Base-by-base conservation (phyloP, 2,113 vertebrate genomes). In the Paralichthys olivaceus region DNA sequence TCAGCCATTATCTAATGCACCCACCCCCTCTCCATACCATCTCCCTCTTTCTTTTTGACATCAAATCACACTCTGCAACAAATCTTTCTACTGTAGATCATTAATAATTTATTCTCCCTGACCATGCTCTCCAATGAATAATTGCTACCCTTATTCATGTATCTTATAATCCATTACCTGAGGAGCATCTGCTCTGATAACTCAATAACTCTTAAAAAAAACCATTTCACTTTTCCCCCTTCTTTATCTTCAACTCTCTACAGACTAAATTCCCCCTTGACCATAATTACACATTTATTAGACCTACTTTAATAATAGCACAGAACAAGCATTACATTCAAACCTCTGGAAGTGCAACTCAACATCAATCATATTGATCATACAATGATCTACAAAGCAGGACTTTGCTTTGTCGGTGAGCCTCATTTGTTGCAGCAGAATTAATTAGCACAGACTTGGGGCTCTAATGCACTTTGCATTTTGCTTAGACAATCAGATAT, bases 401-500 rank as follows among this genome's bases (percentile, higher is more conserved):
- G 67, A 84, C 67, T 83, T 76, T 68, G 54, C 69, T 79, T 40
- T 53, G 68, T 79, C 56, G 61, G 3, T 54, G 71, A 72, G 43
- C 23, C 58, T 89, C 54, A 63, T 83, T 90, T 84, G 26, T 87
- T 75, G 84, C 77, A 81, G 23, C 72, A 69, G 87, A 87, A 84
- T 89, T 71, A 69, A 88, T 88, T 88, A 85, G 82, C 81, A 87
- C 85, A 80, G 63, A 83, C 78, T 71, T 77, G 47, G 76, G 70
- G 69, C 77, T 84, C 29, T 80, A 75, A 91, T 86, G 83, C 78
- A 75, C 47, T 62, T 23, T 77, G 75, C 15, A 20, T 89, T 88
- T 87, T 90, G 89, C 91, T 90, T 91, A 91, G 79, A 83, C 84
- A 84, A 67, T 89, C 76, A 89, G 69, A 84, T 89, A 85, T 57